These are phyloP conservation scores for Microchrysa polita DNA, from an alignment of 2,888 invertebrate genomes.

Conservation along the genomic window DNA sequence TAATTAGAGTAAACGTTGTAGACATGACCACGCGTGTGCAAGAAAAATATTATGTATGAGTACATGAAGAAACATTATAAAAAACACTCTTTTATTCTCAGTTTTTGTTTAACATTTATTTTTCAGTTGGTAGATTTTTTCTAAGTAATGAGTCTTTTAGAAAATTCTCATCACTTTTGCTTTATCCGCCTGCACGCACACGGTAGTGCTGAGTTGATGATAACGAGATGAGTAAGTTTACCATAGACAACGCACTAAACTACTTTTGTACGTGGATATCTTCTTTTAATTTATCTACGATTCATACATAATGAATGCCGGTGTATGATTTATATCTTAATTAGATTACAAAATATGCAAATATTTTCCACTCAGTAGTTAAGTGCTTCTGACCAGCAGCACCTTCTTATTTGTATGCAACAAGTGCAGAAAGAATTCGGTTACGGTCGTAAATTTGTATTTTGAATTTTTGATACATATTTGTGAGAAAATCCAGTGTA, in stretches of 20 bases:
- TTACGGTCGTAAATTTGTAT: constrained; percentile 22
- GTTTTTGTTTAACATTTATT: neutral
- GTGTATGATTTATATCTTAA: constrained; percentile 41
- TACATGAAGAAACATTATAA: neutral
- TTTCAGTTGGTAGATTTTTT: neutral
- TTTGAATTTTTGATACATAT: constrained; percentile 9
- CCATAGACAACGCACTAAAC: constrained; percentile 5
- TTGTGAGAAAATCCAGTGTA: neutral
- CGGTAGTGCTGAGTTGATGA: constrained; percentile 14
- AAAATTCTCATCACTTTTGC: constrained; percentile 10
- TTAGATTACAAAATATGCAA: constrained; percentile 39
- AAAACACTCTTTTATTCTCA: constrained; percentile 1
- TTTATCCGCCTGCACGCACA: neutral
- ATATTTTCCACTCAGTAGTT: constrained; percentile 11
- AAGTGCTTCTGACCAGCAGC: constrained; percentile 17
- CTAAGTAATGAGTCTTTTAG: constrained; percentile 7
- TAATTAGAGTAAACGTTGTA: constrained; percentile 37
- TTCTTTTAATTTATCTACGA: neutral
- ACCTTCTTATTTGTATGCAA: constrained; percentile 24
- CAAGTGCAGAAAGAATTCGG: constrained; percentile 13
- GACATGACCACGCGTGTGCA: constrained; percentile 27
- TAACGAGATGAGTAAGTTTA: neutral
- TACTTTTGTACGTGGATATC: neutral
- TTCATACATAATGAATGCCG: constrained; percentile 12
- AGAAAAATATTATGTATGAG: constrained; percentile 6